Conservation (phyloP, 2,113 vertebrate species). For the Gnathonemus longibarbis region DNA sequence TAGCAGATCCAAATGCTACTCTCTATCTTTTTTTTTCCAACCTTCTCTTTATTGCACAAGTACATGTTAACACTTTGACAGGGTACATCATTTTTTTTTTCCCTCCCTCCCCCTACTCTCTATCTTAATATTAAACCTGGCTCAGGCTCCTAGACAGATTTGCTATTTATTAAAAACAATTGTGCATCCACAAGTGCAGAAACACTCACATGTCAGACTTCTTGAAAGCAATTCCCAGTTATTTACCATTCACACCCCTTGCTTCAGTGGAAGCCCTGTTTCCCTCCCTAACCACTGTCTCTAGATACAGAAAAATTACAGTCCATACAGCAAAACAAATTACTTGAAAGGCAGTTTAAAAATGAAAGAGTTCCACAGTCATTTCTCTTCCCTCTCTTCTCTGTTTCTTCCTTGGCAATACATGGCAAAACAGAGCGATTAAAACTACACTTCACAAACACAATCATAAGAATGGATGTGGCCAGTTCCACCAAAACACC, state of each 20-base stretch:
- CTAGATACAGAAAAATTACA: not conserved
- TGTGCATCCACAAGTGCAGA: not conserved
- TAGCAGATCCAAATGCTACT: not conserved
- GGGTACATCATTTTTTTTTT: too few species aligned
- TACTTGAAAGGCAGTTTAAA: not conserved
- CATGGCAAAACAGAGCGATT: not conserved
- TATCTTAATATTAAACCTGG: not conserved
- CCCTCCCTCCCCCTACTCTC: not conserved
- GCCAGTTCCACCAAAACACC: not conserved
- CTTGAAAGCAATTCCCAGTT: not conserved
- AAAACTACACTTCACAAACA: not conserved
- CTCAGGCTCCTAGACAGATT: not conserved
- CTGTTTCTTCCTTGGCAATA: not conserved
- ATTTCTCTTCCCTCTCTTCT: not conserved
- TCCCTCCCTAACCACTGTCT: not conserved
- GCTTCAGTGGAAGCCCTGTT: not conserved
- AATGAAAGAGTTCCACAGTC: not conserved
- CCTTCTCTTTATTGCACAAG: too few species aligned
- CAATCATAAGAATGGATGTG: not conserved
- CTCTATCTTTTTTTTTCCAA: not conserved
- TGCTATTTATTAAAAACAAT: not conserved
- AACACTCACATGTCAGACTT: not conserved
- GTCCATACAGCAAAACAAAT: not conserved
- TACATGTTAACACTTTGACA: too few species aligned
- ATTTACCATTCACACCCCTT: not conserved